Percentiles rank a stretch among this genome's conserved stretches.
Evolutionary conservation across 1,140 invertebrate genomes (phyloP).

Genomic region (Drosophila lowei): DNA sequence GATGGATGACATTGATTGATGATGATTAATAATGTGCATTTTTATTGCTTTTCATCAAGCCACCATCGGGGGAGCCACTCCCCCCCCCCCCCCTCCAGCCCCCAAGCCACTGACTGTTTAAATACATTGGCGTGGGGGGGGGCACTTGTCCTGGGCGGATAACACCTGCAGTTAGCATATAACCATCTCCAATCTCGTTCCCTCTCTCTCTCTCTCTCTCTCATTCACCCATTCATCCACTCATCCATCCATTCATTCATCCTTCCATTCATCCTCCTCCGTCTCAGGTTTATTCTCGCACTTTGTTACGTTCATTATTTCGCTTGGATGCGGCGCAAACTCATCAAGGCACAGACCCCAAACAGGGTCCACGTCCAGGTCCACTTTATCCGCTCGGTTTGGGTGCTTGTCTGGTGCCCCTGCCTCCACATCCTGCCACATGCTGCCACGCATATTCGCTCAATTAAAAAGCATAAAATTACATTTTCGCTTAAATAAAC

Average conservation of each 20-base stretch:
- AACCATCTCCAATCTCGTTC: constrained; percentile 3
- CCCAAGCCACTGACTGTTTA: constrained; percentile 42
- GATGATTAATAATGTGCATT: constrained; percentile 82
- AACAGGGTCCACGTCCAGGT: constrained; percentile 36
- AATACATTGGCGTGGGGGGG: constrained; percentile 49
- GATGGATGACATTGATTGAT: constrained; percentile 82
- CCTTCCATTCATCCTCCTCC: background rate
- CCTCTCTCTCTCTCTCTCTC: background rate
- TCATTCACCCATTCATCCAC: background rate
- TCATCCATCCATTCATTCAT: background rate
- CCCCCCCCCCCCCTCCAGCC: constrained; percentile 14
- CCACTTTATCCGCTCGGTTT: constrained; percentile 18
- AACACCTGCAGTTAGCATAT: constrained; percentile 26
- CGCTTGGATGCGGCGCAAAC: constrained; percentile 76
- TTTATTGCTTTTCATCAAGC: constrained; percentile 78
- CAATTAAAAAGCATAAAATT: constrained; percentile 82
- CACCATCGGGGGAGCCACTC: constrained; percentile 14
- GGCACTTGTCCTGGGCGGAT: constrained; percentile 12
- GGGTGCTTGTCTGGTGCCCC: constrained; percentile 15
- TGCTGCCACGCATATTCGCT: constrained; percentile 76
- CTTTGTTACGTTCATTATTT: constrained; percentile 65
- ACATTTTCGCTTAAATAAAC: constrained; percentile 79
- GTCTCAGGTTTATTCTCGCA: constrained; percentile 23
- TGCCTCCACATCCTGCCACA: constrained; percentile 30
- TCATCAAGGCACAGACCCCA: constrained; percentile 55